Conservation (phyloP, 2,888 invertebrate species). For the Hermaeophaga mercurialis region DNA sequence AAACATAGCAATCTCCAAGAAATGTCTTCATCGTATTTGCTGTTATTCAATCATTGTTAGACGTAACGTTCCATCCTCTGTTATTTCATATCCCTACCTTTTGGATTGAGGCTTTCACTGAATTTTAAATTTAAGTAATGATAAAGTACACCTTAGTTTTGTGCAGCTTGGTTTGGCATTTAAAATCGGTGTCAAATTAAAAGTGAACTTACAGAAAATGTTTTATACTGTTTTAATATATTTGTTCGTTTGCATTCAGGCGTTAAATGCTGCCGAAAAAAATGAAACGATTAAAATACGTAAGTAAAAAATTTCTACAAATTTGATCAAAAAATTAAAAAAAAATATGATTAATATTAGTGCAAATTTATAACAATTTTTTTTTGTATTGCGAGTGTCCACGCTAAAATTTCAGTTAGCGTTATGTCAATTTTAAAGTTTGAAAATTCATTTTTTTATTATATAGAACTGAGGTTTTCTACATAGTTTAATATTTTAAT, state of each 20-base stretch:
- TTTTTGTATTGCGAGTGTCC: no score
- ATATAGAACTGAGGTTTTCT: neutral
- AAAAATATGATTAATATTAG: neutral
- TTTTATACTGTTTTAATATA: neutral
- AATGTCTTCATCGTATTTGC: no score
- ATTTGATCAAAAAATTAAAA: neutral
- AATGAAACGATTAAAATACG: neutral
- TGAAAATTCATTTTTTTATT: neutral
- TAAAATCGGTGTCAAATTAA: neutral
- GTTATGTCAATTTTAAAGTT: no score
- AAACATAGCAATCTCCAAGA: no score
- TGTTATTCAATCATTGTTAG: no score
- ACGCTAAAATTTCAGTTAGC: no score
- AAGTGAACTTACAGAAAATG: neutral
- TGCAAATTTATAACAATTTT: neutral
- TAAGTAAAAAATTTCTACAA: neutral
- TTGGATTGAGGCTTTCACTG: conserved; percentile 15
- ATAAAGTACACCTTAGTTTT: neutral
- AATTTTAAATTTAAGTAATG: neutral
- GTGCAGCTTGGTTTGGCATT: neutral
- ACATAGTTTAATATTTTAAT: no score
- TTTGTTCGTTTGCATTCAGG: neutral
- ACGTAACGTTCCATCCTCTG: no score
- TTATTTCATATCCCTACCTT: neutral
- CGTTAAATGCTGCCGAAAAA: neutral